These are phyloP conservation scores for Cinara cedri DNA, from an alignment of 2,888 invertebrate species.

Conservation along the genomic window DNA sequence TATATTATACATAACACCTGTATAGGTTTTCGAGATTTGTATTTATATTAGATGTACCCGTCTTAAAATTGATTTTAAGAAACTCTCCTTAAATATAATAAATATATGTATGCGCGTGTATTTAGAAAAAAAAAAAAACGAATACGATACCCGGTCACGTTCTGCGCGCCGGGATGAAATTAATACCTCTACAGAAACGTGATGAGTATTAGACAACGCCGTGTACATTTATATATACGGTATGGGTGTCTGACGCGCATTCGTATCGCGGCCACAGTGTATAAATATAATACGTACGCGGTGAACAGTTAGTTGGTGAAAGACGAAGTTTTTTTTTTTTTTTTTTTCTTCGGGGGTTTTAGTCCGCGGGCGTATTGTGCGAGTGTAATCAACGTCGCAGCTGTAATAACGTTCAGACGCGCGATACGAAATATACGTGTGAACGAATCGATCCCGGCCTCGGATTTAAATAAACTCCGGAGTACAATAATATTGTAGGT, in stretches of 20 bases:
- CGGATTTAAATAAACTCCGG: no score
- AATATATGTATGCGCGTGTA: no score
- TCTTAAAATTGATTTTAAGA: background rate
- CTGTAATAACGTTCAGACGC: no score
- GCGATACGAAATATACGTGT: no score
- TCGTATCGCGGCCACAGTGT: background rate
- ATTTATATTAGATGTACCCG: background rate
- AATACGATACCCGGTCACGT: slow-evolving; percentile 14
- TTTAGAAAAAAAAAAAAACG: slow-evolving; percentile 2
- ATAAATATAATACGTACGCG: background rate
- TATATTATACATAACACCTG: no score
- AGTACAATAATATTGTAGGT: no score
- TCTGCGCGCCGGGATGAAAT: slow-evolving; percentile 14
- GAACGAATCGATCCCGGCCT: no score
- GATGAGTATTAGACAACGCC: background rate
- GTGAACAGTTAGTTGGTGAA: no score
- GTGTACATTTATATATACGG: background rate
- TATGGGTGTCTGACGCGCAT: background rate
- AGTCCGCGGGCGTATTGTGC: no score
- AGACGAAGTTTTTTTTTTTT: no score
- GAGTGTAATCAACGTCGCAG: no score
- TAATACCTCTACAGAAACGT: slow-evolving; percentile 22
- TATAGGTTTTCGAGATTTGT: background rate
- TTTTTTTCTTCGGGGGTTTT: no score
- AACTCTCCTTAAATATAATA: background rate